Evolutionary conservation across 2,797 vertebrate species (phyloP).

Genomic region (Leucoraja ocellata): DNA sequence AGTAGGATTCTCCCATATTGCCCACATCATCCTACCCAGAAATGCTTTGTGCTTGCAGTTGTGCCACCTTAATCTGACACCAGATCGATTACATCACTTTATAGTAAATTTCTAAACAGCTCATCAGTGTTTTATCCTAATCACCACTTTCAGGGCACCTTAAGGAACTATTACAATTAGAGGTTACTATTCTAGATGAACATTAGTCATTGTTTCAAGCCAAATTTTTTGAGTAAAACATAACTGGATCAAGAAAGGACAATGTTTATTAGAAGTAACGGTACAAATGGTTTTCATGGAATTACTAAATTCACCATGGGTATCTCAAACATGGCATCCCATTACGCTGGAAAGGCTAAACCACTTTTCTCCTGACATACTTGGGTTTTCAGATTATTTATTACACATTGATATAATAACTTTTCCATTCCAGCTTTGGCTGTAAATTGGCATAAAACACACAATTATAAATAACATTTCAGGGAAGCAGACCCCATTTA

Average conservation of each 20-base stretch:
- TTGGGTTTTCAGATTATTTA: conserved; percentile 16
- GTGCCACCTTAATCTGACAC: too few species aligned
- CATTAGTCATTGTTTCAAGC: background rate
- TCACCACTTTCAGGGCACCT: background rate
- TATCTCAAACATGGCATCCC: background rate
- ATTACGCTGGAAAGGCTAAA: background rate
- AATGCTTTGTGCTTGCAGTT: too few species aligned
- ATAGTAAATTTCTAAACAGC: too few species aligned
- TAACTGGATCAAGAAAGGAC: background rate
- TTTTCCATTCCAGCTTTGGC: background rate
- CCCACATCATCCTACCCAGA: too few species aligned
- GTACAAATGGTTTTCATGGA: background rate
- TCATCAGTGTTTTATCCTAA: background rate
- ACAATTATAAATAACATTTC: background rate
- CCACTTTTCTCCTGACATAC: background rate
- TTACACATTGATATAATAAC: background rate
- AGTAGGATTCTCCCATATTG: too few species aligned
- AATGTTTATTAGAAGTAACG: background rate
- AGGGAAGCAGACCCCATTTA: background rate
- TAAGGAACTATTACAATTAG: background rate
- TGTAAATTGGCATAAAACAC: background rate
- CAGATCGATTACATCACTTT: too few species aligned
- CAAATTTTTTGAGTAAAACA: background rate
- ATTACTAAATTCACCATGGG: conserved; percentile 9
- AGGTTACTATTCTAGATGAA: background rate